Conservation (phyloP, 2,888 invertebrate species). For the Acrocyrtus sp. region DNA sequence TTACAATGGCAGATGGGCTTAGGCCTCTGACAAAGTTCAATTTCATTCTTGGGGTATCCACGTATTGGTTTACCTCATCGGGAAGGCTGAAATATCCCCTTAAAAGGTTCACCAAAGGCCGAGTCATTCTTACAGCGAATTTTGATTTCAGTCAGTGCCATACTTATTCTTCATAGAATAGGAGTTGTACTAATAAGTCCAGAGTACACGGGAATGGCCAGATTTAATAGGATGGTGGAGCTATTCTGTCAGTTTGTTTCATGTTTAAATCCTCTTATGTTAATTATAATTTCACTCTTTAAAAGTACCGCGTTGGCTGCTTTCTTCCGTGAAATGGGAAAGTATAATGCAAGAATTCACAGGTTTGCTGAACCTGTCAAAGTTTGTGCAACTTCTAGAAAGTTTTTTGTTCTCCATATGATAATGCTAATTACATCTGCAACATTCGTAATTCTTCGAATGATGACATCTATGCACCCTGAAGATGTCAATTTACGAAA, state of each 20-base stretch:
- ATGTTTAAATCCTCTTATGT: conserved; percentile 8
- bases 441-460: not conserved
- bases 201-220: not conserved
- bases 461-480: conserved; percentile 12
- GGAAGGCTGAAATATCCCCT: not conserved
- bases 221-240: conserved; percentile 37
- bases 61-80: conserved; percentile 8
- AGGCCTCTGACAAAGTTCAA: conserved; percentile 18
- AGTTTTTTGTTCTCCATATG: conserved; percentile 1
- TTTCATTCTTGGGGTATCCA: conserved; percentile 21
- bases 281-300: conserved; percentile 14
- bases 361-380: conserved; percentile 9
- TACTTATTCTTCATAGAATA: conserved; percentile 1
- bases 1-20: conserved; percentile 29
- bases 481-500: not conserved
- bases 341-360: conserved; percentile 14
- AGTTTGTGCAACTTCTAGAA: conserved; percentile 1
- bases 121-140: conserved; percentile 4
- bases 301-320: not conserved
- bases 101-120: conserved; percentile 1
- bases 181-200: conserved; percentile 8
- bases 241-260: conserved; percentile 17
- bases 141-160: not conserved
- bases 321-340: conserved; percentile 26
- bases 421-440: not conserved